Evolutionary conservation across 2,797 vertebrate species (phyloP).

Genomic region (Myotis pilosus): DNA sequence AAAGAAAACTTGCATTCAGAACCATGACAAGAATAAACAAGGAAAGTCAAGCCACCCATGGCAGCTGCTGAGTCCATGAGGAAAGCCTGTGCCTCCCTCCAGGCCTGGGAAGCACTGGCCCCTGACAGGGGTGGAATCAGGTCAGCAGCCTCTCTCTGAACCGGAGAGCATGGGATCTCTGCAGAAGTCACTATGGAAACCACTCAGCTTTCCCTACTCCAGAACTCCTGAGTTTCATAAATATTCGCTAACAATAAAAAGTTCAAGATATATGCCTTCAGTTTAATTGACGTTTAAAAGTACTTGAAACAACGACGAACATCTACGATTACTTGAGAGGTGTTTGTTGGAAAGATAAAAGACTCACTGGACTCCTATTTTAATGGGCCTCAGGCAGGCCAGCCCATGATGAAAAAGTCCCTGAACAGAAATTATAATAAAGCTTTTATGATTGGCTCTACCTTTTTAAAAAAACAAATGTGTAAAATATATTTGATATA

Average conservation of each 20-base stretch:
- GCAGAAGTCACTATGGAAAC: neutral
- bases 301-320: neutral
- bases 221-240: conserved; percentile 19
- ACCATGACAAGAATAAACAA: conserved; percentile 6
- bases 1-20: conserved; percentile 6
- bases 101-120: neutral
- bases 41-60: neutral
- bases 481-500: neutral
- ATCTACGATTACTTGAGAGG: neutral
- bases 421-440: conserved; percentile 1
- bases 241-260: neutral
- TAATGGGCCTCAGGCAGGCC: neutral
- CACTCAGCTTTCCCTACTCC: neutral
- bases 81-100: neutral
- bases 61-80: neutral
- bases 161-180: neutral
- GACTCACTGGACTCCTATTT: neutral
- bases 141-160: neutral
- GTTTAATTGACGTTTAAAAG: conserved; percentile 5
- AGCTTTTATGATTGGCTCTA: neutral
- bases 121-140: neutral
- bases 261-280: neutral
- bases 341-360: neutral
- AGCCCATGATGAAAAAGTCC: neutral
- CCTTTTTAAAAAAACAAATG: conserved; percentile 15